Evolutionary conservation across 35 echinoderm and acorn worm species (phyloP).

Genomic region (Strongylocentrotus purpuratus): DNA sequence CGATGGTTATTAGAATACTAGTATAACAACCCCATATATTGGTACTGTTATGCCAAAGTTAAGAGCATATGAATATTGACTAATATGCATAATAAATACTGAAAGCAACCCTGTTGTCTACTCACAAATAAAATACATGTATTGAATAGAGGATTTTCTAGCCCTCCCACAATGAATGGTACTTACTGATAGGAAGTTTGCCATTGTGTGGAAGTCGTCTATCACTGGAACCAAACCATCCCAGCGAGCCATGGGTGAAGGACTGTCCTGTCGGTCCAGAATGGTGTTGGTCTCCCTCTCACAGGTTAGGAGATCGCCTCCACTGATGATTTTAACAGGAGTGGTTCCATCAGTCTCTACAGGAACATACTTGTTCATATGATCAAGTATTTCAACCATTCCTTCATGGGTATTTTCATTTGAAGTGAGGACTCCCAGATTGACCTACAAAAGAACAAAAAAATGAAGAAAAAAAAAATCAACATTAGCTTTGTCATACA

Average conservation of each 20-base stretch:
- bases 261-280: conserved; percentile 53
- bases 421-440: conserved; percentile 60
- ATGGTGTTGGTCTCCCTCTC: conserved; percentile 59
- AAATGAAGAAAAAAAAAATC: not conserved
- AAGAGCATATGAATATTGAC: too few species aligned
- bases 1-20: too few species aligned
- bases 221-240: conserved; percentile 65
- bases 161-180: not conserved
- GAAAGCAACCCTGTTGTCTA: too few species aligned
- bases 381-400: conserved; percentile 58
- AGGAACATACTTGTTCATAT: not conserved
- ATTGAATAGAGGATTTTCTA: not conserved
- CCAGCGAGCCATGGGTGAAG: conserved; percentile 41
- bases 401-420: conserved; percentile 75
- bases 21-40: too few species aligned
- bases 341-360: not conserved
- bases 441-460: conserved; percentile 51
- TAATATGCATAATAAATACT: too few species aligned
- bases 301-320: conserved; percentile 70
- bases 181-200: conserved; percentile 58
- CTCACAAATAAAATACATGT: not conserved
- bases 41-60: not conserved
- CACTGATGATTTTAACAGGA: not conserved
- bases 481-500: not conserved
- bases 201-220: conserved; percentile 68